Conservation (phyloP, 2,888 invertebrate genomes). For the Bruchidius siliquastri region DNA sequence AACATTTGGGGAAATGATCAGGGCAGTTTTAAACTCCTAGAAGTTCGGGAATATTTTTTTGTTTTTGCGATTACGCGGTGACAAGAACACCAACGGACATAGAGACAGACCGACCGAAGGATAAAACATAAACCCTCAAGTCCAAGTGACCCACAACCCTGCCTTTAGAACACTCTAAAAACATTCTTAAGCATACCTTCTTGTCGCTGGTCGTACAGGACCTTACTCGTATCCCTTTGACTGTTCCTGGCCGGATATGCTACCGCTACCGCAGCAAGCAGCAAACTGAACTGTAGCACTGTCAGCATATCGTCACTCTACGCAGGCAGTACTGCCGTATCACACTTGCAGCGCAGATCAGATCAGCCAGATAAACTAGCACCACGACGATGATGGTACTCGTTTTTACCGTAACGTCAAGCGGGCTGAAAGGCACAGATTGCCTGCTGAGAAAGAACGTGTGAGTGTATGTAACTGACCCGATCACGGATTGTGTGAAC, state of each 20-base stretch:
- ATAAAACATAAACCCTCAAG: too few relatives aligned
- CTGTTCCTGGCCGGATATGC: background rate
- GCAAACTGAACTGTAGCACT: background rate
- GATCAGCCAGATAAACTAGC: background rate
- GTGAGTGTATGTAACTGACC: background rate
- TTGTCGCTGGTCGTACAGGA: conserved; percentile 67
- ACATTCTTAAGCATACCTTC: conserved; percentile 62
- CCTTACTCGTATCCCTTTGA: conserved; percentile 9
- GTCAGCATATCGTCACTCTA: background rate
- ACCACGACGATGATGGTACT: background rate
- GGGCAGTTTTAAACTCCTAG: too few relatives aligned
- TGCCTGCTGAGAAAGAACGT: background rate
- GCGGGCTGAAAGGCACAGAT: background rate
- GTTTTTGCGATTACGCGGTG: too few relatives aligned
- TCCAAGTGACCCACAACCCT: too few relatives aligned
- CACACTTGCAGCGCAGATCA: background rate
- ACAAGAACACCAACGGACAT: too few relatives aligned
- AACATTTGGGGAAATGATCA: too few relatives aligned
- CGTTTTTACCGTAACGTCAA: conserved; percentile 29
- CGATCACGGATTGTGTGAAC: background rate
- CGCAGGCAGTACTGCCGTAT: too few relatives aligned
- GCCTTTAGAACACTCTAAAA: too few relatives aligned
- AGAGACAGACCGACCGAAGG: too few relatives aligned
- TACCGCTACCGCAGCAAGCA: background rate
- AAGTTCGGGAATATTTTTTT: too few relatives aligned